A percentile compares a stretch with the other conserved stretches of the same genome.
These are phyloP conservation scores for Brevimyrus niger DNA, from an alignment of 2,113 vertebrate species.

Conservation along the genomic window DNA sequence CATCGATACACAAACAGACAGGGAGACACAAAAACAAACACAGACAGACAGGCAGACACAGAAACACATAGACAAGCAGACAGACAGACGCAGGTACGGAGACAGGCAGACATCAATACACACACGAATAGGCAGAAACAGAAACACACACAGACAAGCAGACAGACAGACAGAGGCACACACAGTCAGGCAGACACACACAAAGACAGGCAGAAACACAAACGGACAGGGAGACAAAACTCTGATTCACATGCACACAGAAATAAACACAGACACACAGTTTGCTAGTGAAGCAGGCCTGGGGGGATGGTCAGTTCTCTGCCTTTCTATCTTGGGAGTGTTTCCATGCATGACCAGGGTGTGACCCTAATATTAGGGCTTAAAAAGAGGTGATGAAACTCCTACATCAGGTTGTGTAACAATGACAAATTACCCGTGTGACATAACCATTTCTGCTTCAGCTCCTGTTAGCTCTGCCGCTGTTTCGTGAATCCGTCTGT, in stretches of 20 bases:
- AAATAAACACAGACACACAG: background rate
- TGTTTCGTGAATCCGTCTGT: background rate
- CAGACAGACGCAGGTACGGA: too few species aligned
- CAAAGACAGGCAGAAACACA: background rate
- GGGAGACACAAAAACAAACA: fast-evolving
- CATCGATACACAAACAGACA: too few species aligned
- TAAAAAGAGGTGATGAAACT: background rate
- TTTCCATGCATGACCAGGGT: background rate
- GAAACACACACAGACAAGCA: background rate
- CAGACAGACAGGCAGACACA: background rate
- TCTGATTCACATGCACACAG: background rate
- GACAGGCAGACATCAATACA: too few species aligned
- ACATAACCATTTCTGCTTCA: background rate
- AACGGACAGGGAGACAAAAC: background rate
- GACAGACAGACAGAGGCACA: background rate
- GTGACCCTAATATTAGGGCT: background rate
- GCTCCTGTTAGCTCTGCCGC: background rate
- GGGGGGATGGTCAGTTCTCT: background rate
- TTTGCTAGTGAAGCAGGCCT: background rate
- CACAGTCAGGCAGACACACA: background rate
- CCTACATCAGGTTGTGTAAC: background rate
- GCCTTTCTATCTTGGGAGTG: background rate
- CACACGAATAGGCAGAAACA: background rate
- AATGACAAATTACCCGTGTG: background rate
- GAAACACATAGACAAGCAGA: background rate